Evolutionary conservation across 2,113 vertebrate species (phyloP).

Genomic region (Aramus guarauna): DNA sequence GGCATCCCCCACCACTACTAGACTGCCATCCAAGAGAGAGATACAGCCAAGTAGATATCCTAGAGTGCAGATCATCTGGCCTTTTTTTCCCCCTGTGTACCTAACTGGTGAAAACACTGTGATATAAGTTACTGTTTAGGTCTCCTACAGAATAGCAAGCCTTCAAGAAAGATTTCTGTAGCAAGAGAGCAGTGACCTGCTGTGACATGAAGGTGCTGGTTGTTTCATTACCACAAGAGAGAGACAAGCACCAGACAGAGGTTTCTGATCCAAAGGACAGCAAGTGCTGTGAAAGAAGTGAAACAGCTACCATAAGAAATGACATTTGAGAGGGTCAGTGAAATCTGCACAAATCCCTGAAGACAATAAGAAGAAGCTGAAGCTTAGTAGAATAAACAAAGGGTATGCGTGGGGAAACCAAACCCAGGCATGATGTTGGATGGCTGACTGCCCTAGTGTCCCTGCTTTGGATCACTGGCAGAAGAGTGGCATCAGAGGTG

Average conservation of each 20-base stretch:
- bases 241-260: not conserved
- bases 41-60: not conserved
- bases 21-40: not conserved
- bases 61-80: not conserved
- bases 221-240: not conserved
- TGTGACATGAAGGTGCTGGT: not conserved
- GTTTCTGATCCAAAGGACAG: not conserved
- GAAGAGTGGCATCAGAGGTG: not conserved
- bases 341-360: not conserved
- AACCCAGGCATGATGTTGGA: not conserved
- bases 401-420: not conserved
- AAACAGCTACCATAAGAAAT: not conserved
- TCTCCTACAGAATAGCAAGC: not conserved
- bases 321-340: not conserved
- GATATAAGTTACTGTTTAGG: not conserved
- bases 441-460: accelerated
- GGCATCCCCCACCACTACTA: not conserved
- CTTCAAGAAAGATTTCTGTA: not conserved
- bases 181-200: not conserved
- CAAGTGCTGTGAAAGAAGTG: not conserved
- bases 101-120: not conserved
- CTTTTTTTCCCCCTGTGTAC: not conserved
- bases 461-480: not conserved
- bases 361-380: not conserved
- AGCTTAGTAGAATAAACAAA: not conserved